Base-by-base conservation (phyloP, 1,140 invertebrate species). In the Sesamia nonagrioides region DNA sequence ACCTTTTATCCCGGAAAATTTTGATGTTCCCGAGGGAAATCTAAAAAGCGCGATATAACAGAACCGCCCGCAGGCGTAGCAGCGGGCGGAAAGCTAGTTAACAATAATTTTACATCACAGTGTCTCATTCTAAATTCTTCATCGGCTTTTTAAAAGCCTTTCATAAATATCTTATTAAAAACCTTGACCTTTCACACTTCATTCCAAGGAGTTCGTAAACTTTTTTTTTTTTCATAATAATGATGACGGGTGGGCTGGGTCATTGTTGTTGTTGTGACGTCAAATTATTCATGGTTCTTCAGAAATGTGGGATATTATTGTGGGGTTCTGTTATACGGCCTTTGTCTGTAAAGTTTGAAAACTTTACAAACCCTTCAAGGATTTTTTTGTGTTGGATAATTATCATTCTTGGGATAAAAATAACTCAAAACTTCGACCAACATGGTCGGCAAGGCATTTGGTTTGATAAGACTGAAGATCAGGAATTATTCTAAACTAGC, bases 161-260 rank as follows among this genome's bases (percentile, higher is more conserved):
- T 58, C 54, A 58, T 58, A 58, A 58, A 58, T 21, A 58, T 58
- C 54, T 58, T 58, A 58, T 58, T 58, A 61, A 40, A 40, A 61
- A 40, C 60, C 35, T 61, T 61, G 60, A 40, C 13, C n/a, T 60
- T 60, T 37, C 58, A 35, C 37, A 35, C 58, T 40, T 17, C 45
- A 8, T 61, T 11, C 60, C 6, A 8, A 13, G 27, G 21, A 60
- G 27, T 60, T 60, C 15, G 5, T 6, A 11, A 11, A 13, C 27
- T 27, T 13, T 21, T n/a, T 48, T 21, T n/a, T n/a, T n/a, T n/a
- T 27, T 69, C 50, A 33, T 33, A 21, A 69, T 69, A 50, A 50
- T 69, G 33, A 69, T 69, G n/a, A 66, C 17, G 61, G 37, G 40
- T 8, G 40, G 42, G 0, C 33, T 15, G 13, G 35, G 37, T 15